Evolutionary conservation across 2,888 invertebrate genomes (phyloP).

Genomic region (Hirtodrosophila alboralis): DNA sequence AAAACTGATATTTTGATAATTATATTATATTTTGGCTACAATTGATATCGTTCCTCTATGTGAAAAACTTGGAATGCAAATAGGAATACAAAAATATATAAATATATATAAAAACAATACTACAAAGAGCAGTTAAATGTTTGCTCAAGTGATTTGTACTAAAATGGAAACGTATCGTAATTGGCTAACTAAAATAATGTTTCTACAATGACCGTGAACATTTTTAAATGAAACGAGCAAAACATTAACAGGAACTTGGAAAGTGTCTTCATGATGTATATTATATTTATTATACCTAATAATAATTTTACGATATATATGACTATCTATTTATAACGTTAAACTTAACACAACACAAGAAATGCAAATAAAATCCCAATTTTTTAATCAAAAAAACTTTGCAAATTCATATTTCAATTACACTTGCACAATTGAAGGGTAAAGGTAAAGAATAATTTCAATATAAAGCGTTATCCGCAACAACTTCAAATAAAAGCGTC

Average conservation of each 20-base stretch:
- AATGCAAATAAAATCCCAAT: conserved; percentile 66
- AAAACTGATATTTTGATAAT: conserved; percentile 31
- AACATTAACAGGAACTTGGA: conserved; percentile 5
- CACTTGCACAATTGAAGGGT: conserved; percentile 14
- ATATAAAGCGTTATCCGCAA: conserved; percentile 10
- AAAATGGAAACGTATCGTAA: conserved; percentile 42
- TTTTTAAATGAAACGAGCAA: conserved; percentile 6
- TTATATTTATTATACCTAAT: conserved; percentile 61
- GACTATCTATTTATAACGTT: conserved; percentile 64
- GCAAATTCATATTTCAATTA: conserved; percentile 55
- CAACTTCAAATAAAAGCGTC: conserved; percentile 13
- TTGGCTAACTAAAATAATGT: conserved; percentile 14
- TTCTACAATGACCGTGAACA: conserved; percentile 12
- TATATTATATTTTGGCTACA: conserved; percentile 15
- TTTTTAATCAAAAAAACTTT: conserved; percentile 62
- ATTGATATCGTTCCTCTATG: conserved; percentile 11
- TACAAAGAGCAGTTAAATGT: conserved; percentile 13
- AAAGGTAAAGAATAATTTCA: background rate
- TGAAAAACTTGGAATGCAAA: conserved; percentile 10
- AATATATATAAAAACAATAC: background rate
- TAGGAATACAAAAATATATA: conserved; percentile 10
- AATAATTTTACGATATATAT: conserved; percentile 50
- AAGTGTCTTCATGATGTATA: conserved; percentile 42
- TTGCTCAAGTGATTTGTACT: conserved; percentile 46
- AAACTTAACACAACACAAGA: conserved; percentile 55